phyloP scores from a whole-genome alignment of 2,113 vertebrate genomes.

The Vulpes lagopus region DNA sequence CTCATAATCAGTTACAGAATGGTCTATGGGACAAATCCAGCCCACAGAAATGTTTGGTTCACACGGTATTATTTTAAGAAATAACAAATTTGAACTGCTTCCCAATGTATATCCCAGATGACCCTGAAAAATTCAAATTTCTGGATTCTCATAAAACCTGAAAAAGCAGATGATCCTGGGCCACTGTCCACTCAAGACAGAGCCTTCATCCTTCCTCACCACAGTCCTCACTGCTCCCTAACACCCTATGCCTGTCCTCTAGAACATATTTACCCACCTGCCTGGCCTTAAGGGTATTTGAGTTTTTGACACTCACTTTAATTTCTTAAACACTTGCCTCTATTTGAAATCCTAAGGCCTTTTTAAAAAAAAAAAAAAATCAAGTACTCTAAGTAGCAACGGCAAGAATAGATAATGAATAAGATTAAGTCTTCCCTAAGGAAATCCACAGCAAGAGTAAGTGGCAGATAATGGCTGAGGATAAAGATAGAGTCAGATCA shows the following conservation, averaged over 20 bases:
- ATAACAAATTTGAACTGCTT: background rate
- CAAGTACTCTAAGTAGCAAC: constrained; percentile 53
- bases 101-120: background rate
- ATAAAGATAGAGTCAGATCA: constrained; percentile 68
- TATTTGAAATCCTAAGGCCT: constrained; percentile 7
- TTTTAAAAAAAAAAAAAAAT: too few species aligned
- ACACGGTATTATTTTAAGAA: background rate
- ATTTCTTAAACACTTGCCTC: constrained; percentile 45
- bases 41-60: background rate
- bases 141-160: background rate
- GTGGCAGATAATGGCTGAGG: constrained; percentile 57
- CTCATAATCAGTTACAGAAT: background rate
- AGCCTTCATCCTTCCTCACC: too few species aligned
- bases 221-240: background rate
- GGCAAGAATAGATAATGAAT: constrained; percentile 64
- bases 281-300: background rate
- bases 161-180: background rate
- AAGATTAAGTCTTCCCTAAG: constrained; percentile 64
- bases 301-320: background rate
- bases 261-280: too few species aligned
- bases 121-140: background rate
- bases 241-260: accelerated
- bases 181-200: accelerated
- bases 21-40: background rate
- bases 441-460: constrained; percentile 62